Conservation (phyloP, 1,140 invertebrate species). For the Heliconius hermathena region DNA sequence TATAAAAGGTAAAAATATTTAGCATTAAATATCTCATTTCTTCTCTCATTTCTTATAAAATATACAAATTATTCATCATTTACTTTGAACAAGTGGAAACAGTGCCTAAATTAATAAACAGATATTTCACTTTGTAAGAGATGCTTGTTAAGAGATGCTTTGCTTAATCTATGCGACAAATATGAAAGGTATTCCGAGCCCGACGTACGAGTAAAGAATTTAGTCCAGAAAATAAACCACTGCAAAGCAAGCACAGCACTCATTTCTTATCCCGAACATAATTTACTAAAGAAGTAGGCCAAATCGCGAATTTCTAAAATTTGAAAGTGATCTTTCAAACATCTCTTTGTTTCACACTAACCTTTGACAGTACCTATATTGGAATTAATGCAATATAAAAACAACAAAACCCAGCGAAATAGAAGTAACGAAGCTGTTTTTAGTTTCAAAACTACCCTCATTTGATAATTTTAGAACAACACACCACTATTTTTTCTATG, state of each 20-base stretch:
- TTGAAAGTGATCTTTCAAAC: neutral
- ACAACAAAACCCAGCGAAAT: neutral
- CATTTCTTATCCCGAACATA: neutral
- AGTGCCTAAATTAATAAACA: neutral
- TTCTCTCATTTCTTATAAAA: no score
- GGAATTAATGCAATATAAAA: neutral
- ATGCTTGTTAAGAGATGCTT: neutral
- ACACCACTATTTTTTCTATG: conserved; percentile 46
- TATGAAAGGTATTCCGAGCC: neutral
- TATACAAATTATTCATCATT: neutral
- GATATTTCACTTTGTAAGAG: neutral
- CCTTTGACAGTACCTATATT: neutral
- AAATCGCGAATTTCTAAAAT: conserved; percentile 5
- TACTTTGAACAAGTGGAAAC: neutral
- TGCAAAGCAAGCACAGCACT: neutral
- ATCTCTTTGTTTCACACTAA: neutral
- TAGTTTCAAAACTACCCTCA: neutral
- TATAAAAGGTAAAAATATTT: no score
- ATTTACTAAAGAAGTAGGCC: conserved; percentile 7
- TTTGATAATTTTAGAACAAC: neutral
- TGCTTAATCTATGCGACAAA: conserved; percentile 7
- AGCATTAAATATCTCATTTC: no score
- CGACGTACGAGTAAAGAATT: conserved; percentile 4
- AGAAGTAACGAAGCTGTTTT: neutral
- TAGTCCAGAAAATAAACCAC: conserved; percentile 6